Evolutionary conservation across 2,888 invertebrate species (phyloP), one percentile per base, ranked within the genome.

Genomic region (Eremobia ochroleuca): DNA sequence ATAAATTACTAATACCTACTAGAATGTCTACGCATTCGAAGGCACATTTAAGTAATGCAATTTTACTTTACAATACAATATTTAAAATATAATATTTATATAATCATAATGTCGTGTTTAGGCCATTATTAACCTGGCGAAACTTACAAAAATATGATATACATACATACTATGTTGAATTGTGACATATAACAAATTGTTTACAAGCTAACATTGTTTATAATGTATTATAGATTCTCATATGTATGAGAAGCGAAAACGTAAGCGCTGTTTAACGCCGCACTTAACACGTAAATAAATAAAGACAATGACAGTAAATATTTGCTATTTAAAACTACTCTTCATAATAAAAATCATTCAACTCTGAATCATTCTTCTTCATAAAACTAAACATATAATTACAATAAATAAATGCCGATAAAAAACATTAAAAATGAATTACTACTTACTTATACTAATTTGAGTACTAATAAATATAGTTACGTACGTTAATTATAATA

Each of bases 111-210:
- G 2, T 49, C 59, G n/a, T 40, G 3, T n/a, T 70, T 13, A 28
- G 5, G 28, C 25, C 6, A 81, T 43, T 43, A 65, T 15, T 46
- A 79, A 55, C 15, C 11, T 25, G 11, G 3, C 1, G 0, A 65
- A 31, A 34, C 13, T 11, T 4, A 25, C 15, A 49, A 68, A 43
- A 21, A 64, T 58, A 46, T 64, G 4, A 58, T 43, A 81, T 8
- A 34, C 13, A 64, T 58, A 18, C 2, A n/a, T 18, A 31, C 1
- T 13, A n/a, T 34, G 4, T 52, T 61, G 21, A 67, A 58, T 49
- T 46, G 25, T 68, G 37, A 61, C 31, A 58, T 31, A 25, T 67
- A 34, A 55, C 59, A 72, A 82, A 72, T 68, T 68, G 31, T 72
- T 59, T 49, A 73, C 59, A 49, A 28, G 11, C 43, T 18, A 49